phyloP scores from a whole-genome alignment of 2,888 invertebrate species.

The Agonopterix heracliana region DNA sequence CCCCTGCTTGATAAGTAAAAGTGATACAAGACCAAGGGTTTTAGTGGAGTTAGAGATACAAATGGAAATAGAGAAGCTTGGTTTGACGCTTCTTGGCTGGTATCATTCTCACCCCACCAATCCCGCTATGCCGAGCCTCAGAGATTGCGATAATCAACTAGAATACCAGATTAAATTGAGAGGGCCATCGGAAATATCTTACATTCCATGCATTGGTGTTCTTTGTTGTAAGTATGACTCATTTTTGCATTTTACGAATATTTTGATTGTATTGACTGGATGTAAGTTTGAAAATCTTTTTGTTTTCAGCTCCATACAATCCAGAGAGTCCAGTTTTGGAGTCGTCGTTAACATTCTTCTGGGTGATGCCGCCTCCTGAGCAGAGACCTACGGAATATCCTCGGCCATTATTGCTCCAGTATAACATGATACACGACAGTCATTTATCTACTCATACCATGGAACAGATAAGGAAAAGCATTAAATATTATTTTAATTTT shows the following conservation, averaged over 20 bases:
- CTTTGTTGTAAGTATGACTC: constrained; percentile 86
- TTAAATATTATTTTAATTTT: constrained; percentile 86
- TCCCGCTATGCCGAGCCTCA: constrained; percentile 89
- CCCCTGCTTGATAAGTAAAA: constrained; percentile 89
- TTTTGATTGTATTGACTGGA: not conserved
- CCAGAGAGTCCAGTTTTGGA: constrained; percentile 87
- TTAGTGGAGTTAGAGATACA: constrained; percentile 89
- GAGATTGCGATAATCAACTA: constrained; percentile 94
- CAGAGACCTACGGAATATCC: constrained; percentile 94
- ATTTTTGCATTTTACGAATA: not conserved
- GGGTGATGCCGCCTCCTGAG: constrained; percentile 98
- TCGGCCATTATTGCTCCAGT: constrained; percentile 92
- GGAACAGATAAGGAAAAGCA: constrained; percentile 89
- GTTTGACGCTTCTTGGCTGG: constrained; percentile 92
- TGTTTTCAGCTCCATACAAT: constrained; percentile 85
- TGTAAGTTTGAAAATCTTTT: constrained; percentile 2
- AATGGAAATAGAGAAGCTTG: constrained; percentile 87
- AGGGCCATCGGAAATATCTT: constrained; percentile 92
- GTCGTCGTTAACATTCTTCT: constrained; percentile 90
- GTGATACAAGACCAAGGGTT: constrained; percentile 84
- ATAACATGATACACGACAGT: constrained; percentile 88
- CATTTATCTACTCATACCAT: constrained; percentile 87
- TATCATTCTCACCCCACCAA: constrained; percentile 96
- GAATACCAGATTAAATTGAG: constrained; percentile 97
- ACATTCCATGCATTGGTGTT: constrained; percentile 93